Percentiles rank a stretch among this genome's conserved stretches.
Conservation (phyloP, 2,888 invertebrate species). For the Rotaria sp. region DNA sequence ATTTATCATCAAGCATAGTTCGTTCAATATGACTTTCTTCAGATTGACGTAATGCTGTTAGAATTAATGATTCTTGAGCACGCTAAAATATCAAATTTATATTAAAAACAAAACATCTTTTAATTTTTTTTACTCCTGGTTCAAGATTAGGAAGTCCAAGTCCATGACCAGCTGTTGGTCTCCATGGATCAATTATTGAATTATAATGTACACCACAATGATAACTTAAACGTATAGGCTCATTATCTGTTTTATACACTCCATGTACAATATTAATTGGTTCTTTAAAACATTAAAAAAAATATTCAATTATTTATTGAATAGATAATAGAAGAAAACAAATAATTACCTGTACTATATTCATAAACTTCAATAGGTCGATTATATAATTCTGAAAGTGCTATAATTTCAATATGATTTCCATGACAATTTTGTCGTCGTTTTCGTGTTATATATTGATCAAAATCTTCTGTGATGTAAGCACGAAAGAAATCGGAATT, state of each 20-base stretch:
- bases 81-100: conserved; percentile 51
- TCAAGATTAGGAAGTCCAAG: conserved; percentile 73
- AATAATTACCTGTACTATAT: conserved; percentile 64
- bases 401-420: conserved; percentile 82
- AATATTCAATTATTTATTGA: too few species aligned
- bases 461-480: conserved; percentile 80
- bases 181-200: conserved; percentile 72
- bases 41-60: conserved; percentile 69
- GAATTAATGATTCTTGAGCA: conserved; percentile 66
- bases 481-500: conserved; percentile 79
- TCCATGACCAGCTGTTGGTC: conserved; percentile 67
- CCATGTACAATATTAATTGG: conserved; percentile 80
- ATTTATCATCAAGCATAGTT: conserved; percentile 81
- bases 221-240: conserved; percentile 73
- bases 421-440: conserved; percentile 73
- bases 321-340: conserved; percentile 17
- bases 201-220: conserved; percentile 80
- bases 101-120: not conserved
- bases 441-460: conserved; percentile 72
- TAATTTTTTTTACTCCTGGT: conserved; percentile 62
- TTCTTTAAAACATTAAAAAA: conserved; percentile 58
- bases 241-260: conserved; percentile 67
- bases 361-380: conserved; percentile 77
- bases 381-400: conserved; percentile 79
- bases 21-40: conserved; percentile 68